phyloP scores from a whole-genome alignment of 2,888 invertebrate species.

The Hipparchia semele region DNA sequence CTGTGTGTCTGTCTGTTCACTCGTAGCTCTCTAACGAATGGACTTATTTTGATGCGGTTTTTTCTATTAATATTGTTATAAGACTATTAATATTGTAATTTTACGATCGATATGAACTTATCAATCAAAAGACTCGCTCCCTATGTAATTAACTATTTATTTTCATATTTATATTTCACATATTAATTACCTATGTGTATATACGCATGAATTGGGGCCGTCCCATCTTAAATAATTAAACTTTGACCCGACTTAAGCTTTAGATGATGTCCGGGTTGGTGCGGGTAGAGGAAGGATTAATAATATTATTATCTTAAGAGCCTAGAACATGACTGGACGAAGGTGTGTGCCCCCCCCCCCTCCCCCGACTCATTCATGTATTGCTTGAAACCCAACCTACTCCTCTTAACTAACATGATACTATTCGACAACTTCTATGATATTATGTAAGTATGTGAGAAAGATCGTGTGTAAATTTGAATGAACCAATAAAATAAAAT shows the following conservation, averaged over 20 bases:
- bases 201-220: slow-evolving; percentile 13
- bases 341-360: not conserved
- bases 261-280: slow-evolving; percentile 9
- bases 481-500: not conserved
- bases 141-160: slow-evolving; percentile 10
- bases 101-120: not conserved
- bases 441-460: too few species aligned
- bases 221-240: slow-evolving; percentile 27
- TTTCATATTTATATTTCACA: slow-evolving; percentile 16
- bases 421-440: too few species aligned
- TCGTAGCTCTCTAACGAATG: too few species aligned
- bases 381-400: too few species aligned
- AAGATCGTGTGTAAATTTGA: too few species aligned
- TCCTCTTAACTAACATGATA: too few species aligned
- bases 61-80: too few species aligned
- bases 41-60: too few species aligned
- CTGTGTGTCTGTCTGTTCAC: too few species aligned
- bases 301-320: slow-evolving; percentile 21
- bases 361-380: too few species aligned
- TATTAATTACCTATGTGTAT: slow-evolving; percentile 8
- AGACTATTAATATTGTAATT: not conserved
- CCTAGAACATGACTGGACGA: not conserved
- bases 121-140: slow-evolving; percentile 3
- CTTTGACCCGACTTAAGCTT: slow-evolving; percentile 22
- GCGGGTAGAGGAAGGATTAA: slow-evolving; percentile 14